Base-by-base conservation (phyloP, 1,140 invertebrate genomes). In the Aphaenogaster ashmeadi region DNA sequence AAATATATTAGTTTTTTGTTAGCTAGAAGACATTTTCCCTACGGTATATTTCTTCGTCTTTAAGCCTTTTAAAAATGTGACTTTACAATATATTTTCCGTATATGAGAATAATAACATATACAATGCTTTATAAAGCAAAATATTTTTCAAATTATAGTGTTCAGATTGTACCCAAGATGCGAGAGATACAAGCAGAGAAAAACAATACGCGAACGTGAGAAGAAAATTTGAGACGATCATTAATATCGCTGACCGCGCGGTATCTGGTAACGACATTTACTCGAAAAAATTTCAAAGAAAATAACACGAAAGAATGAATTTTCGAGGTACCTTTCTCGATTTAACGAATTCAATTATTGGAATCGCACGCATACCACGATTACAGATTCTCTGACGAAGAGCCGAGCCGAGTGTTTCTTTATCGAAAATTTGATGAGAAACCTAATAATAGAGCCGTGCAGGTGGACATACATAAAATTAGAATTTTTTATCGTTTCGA, bases 191-290 rank as follows among this genome's bases (percentile, higher is more conserved):
- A 52, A 41, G 33, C 2, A 21, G 41, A 69, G 41, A 27, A 41
- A 41, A 80, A 54, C n/a, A 80, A 18, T 41, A 27, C 2, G 8
- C 62, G 62, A 38, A 69, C 78, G 62, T 41, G 78, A 80, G 62
- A 41, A 69, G 62, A 80, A 54, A 80, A 80, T 50, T 80, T 41
- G n/a, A 69, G 78, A 69, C n/a, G 47, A 38, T 62, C 58, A 44
- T 78, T 78, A 64, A 79, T 69, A 80, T 69, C 36, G 47, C 64
- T 80, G 78, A 80, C 50, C 62, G 47, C 13, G 78, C 78, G 38
- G 66, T 69, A 47, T 69, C 47, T 80, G 78, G n/a, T 69, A 80
- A 80, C n/a, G 64, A 80, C 58, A 69, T 60, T 80, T 80, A 8
- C 11, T 69, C 47, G 21, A 71, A 52, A 81, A 69, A 38, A 71